Evolutionary conservation across 2,888 invertebrate genomes (phyloP).

Genomic region (Parnassius glacialis): DNA sequence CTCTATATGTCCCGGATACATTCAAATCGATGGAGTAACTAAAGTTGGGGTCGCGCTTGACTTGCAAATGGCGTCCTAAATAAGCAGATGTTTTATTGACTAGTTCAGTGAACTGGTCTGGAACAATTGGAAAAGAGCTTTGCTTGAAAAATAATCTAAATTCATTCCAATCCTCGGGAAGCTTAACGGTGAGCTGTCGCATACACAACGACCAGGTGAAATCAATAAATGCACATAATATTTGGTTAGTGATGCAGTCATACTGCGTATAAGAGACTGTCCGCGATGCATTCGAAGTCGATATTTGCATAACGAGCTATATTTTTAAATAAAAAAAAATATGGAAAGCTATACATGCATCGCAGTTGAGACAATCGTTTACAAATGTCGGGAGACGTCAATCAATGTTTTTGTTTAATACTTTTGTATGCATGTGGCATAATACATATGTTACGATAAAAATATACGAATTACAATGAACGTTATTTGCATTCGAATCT

Average conservation of each 20-base stretch:
- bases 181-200: constrained; percentile 32
- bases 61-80: constrained; percentile 65
- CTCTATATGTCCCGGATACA: constrained; percentile 2
- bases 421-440: neutral
- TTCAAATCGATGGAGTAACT: constrained; percentile 8
- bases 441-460: constrained; percentile 9
- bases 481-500: neutral
- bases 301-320: constrained; percentile 68
- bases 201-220: constrained; percentile 49
- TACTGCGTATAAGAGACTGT: constrained; percentile 43
- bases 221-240: constrained; percentile 76
- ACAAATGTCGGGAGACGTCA: constrained; percentile 20
- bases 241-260: constrained; percentile 63
- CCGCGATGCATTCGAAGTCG: constrained; percentile 47
- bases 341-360: constrained; percentile 14
- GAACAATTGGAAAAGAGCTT: constrained; percentile 19
- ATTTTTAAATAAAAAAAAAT: constrained; percentile 35
- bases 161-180: neutral
- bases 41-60: constrained; percentile 35
- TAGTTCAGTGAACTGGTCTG: constrained; percentile 54
- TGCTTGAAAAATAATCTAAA: constrained; percentile 23
- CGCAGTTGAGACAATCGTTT: constrained; percentile 9
- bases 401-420: constrained; percentile 20
- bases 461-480: constrained; percentile 16
- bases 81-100: constrained; percentile 64